Evolutionary conservation across 2,888 invertebrate genomes (phyloP).

Genomic region (Oscheius myriophilus): DNA sequence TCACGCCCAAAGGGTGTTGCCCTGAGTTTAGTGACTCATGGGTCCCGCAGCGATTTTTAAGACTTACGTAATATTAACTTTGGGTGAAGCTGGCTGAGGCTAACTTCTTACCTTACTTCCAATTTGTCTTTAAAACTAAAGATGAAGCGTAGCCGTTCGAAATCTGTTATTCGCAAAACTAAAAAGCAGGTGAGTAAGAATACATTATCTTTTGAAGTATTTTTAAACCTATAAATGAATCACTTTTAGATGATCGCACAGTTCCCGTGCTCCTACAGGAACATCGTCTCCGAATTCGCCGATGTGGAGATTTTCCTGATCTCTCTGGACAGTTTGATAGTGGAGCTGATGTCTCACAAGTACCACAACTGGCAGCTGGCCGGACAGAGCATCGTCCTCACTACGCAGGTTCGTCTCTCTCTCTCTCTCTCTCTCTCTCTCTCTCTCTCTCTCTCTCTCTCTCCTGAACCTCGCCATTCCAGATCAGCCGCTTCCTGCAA

Average conservation of each 20-base stretch:
- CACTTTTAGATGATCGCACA: constrained; percentile 49
- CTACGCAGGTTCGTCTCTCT: constrained; percentile 51
- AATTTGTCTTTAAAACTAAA: too few species aligned
- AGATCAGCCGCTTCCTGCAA: constrained; percentile 63
- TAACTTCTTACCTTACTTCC: too few species aligned
- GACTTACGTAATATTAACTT: too few species aligned
- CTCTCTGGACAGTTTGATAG: constrained; percentile 63
- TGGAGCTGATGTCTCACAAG: constrained; percentile 66
- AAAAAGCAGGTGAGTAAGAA: too few species aligned
- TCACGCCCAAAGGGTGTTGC: too few species aligned
- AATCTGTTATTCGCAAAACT: too few species aligned
- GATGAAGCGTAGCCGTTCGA: too few species aligned
- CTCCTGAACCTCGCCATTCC: constrained; percentile 24
- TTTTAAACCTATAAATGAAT: background rate
- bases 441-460: too few species aligned
- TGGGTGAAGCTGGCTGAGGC: too few species aligned
- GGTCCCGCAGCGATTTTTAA: too few species aligned
- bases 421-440: background rate
- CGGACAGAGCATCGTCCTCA: constrained; percentile 66
- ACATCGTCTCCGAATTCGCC: constrained; percentile 68
- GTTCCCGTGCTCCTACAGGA: constrained; percentile 59
- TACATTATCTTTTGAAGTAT: too few species aligned
- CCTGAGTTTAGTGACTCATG: too few species aligned
- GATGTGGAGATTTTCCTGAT: constrained; percentile 69
- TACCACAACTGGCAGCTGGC: constrained; percentile 69